A percentile compares a stretch with the other conserved stretches of the same genome.
phyloP scores from a whole-genome alignment of 2,888 invertebrate genomes.

The Cremastinae sp. region DNA sequence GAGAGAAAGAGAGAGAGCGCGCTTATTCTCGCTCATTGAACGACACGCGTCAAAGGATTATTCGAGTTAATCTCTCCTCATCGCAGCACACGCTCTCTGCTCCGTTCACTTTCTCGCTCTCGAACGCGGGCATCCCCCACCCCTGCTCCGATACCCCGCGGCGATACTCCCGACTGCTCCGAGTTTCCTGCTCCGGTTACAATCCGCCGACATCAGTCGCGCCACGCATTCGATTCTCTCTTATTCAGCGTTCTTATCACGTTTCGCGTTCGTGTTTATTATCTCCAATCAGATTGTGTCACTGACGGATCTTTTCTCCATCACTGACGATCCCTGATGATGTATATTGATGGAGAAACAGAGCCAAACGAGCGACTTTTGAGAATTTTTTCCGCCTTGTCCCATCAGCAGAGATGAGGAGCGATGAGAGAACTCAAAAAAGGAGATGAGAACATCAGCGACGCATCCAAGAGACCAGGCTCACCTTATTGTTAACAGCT shows the following conservation, averaged over 20 bases:
- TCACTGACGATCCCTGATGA: no score
- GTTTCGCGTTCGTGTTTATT: neutral
- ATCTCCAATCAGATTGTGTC: neutral
- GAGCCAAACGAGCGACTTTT: no score
- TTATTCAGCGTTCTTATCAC: neutral
- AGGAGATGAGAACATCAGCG: no score
- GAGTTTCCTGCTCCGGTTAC: conserved; percentile 26
- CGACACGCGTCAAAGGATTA: conserved; percentile 69
- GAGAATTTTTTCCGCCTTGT: no score
- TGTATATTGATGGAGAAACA: no score
- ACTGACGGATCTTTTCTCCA: no score
- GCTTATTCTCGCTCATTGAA: conserved; percentile 46
- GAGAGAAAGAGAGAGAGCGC: conserved; percentile 61
- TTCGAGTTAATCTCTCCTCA: conserved; percentile 69
- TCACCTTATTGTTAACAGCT: no score
- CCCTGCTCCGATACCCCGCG: conserved; percentile 30
- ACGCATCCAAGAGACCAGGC: no score
- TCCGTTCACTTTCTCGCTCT: conserved; percentile 44
- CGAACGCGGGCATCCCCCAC: neutral
- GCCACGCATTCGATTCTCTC: neutral
- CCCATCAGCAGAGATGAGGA: no score
- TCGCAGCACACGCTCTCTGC: conserved; percentile 28
- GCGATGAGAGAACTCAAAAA: no score
- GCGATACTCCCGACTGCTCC: neutral
- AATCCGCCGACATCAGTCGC: neutral